Conservation (phyloP, 2,888 invertebrate genomes). For the Halocaridina rubra region DNA sequence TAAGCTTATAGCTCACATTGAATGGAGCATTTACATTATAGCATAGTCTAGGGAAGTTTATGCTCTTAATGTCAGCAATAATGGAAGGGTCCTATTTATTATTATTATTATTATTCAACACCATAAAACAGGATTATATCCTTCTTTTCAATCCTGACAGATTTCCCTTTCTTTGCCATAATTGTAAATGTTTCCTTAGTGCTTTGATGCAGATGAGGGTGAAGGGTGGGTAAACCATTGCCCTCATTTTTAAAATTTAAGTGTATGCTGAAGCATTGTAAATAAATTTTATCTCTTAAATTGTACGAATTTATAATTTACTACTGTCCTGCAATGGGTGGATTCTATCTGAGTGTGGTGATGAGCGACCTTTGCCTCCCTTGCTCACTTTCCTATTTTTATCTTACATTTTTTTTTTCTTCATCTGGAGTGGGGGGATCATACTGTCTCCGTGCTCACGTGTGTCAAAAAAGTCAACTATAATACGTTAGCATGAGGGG, state of each 20-base stretch:
- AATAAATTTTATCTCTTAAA: conserved; percentile 57
- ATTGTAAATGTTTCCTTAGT: conserved; percentile 20
- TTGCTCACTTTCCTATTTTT: too few species aligned
- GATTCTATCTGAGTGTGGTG: not conserved
- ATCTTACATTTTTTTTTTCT: too few species aligned
- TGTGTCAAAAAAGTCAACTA: too few species aligned
- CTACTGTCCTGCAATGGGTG: not conserved
- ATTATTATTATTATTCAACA: too few species aligned
- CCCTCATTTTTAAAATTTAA: conserved; percentile 41
- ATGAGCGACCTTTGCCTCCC: not conserved
- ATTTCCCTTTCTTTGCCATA: conserved; percentile 15
- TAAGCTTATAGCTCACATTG: conserved; percentile 44
- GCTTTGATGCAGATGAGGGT: conserved; percentile 34
- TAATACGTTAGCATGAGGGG: too few species aligned
- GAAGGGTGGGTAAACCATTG: not conserved
- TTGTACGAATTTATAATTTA: not conserved
- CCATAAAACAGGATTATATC: not conserved
- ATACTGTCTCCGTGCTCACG: too few species aligned
- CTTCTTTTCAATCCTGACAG: not conserved
- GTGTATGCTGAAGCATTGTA: conserved; percentile 58
- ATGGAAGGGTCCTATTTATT: too few species aligned
- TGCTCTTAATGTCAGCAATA: too few species aligned
- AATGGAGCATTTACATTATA: not conserved
- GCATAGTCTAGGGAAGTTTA: too few species aligned
- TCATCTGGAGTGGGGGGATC: too few species aligned